Evolutionary conservation across 1,140 invertebrate species (phyloP), one percentile per base, ranked within the genome.

Genomic region (Temnothorax curvispinosus): DNA sequence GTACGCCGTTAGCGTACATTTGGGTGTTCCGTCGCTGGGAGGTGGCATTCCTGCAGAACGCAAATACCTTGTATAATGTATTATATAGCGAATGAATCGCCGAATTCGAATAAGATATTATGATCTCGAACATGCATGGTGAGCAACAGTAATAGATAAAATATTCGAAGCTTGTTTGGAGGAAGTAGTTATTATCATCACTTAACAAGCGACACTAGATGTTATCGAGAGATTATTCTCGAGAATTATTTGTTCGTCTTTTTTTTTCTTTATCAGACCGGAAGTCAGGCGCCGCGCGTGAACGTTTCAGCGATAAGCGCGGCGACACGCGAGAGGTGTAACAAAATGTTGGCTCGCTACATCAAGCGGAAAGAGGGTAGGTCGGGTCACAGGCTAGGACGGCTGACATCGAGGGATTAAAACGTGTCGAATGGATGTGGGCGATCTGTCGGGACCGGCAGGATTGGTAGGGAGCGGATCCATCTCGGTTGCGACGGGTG

Each of bases 381-480:
- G 86, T 86, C 89, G 81, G 64, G 74, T 86, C 77, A 82, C 72
- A 75, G 89, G 82, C 86, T 76, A 65, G 58, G 72, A 86, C 90
- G 89, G 87, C 84, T 88, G 67, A 87, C 88, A 91, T 76, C 91
- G 88, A 85, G 90, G 88, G 86, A 93, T 88, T 93, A 94, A 93
- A 92, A 87, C 82, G 89, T 89, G 78, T 93, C 94, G 94, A 91
- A 95, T 94, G 94, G 94, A 95, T 92, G 93, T 94, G 92, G 93
- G 93, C 84, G 93, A 94, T 89, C 84, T 91, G 81, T 92, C 93
- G 85, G 92, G 90, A 89, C 87, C 89, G 74, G 92, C 88, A 87
- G 92, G 90, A 91, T 93, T 93, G 92, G 92, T 92, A 91, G 91
- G 93, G 91, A 93, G 92, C 89, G 92, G 93, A 92, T 88, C 93